Percentiles rank a stretch among this genome's conserved stretches.
phyloP scores from a whole-genome alignment of 23 tunicate species.

The Botrylloides violaceus region DNA sequence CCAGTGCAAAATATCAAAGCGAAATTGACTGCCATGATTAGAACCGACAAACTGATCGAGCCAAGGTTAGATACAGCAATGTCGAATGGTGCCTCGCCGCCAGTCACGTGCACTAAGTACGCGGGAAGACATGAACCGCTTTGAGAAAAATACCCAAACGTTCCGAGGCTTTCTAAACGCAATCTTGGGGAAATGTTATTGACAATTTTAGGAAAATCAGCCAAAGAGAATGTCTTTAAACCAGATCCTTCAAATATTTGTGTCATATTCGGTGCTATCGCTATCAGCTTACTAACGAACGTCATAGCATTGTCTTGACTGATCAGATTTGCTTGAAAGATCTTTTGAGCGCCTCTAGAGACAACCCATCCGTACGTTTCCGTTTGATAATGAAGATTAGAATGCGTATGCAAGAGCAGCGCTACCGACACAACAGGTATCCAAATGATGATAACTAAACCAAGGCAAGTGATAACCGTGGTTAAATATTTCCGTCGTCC shows the following conservation, averaged over 20 bases:
- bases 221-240: background rate
- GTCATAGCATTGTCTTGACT: background rate
- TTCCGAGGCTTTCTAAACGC: background rate
- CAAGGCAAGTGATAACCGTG: background rate
- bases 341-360: background rate
- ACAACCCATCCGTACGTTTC: constrained; percentile 15
- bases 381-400: background rate
- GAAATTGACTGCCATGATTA: constrained; percentile 8
- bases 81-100: constrained; percentile 22
- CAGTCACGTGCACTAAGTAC: constrained; percentile 4
- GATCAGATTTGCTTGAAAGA: constrained; percentile 17
- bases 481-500: background rate
- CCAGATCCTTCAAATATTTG: background rate
- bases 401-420: background rate
- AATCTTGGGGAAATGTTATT: background rate
- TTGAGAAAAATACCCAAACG: constrained; percentile 14
- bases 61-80: constrained; percentile 17
- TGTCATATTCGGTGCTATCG: background rate
- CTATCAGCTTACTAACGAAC: background rate
- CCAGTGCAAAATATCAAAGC: constrained; percentile 2
- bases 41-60: background rate
- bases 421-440: background rate
- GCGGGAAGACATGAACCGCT: constrained; percentile 21
- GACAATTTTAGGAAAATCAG: constrained; percentile 2
- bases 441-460: background rate